These are phyloP conservation scores for Rachycentron canadum DNA, from an alignment of 2,797 vertebrate species.

Conservation along the genomic window DNA sequence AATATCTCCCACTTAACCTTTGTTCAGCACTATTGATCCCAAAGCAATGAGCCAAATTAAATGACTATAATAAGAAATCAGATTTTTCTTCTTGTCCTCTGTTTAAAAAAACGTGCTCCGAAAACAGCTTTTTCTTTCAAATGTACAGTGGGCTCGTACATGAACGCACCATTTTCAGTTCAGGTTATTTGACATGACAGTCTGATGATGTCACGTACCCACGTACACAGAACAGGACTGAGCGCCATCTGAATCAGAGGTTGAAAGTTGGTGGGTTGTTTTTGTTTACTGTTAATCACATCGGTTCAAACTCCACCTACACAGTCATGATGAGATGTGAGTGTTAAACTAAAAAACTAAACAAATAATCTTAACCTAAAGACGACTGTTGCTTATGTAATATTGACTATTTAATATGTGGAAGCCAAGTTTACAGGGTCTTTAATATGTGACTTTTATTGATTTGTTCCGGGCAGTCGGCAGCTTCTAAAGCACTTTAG, in stretches of 20 bases:
- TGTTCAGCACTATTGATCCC: constrained; percentile 56
- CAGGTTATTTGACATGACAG: no score
- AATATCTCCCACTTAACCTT: constrained; percentile 36
- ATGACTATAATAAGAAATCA: background rate
- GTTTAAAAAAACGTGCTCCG: background rate
- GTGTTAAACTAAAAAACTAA: no score
- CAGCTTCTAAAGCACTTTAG: no score
- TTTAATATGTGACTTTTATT: background rate
- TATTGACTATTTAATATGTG: no score
- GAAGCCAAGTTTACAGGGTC: background rate
- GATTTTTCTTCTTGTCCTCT: background rate
- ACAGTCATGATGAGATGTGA: background rate
- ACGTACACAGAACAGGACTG: background rate
- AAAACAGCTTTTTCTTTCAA: no score
- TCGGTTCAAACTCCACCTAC: background rate
- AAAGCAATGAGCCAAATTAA: constrained; percentile 4
- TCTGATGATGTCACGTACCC: no score
- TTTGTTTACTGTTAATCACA: background rate
- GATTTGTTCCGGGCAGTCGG: no score
- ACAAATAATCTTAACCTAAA: no score
- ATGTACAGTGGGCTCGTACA: no score
- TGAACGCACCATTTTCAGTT: no score
- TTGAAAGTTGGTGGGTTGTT: background rate
- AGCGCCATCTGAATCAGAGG: background rate
- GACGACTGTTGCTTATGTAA: background rate